Evolutionary conservation across 2,888 invertebrate genomes (phyloP).

Genomic region (Druceiella hillmani): DNA sequence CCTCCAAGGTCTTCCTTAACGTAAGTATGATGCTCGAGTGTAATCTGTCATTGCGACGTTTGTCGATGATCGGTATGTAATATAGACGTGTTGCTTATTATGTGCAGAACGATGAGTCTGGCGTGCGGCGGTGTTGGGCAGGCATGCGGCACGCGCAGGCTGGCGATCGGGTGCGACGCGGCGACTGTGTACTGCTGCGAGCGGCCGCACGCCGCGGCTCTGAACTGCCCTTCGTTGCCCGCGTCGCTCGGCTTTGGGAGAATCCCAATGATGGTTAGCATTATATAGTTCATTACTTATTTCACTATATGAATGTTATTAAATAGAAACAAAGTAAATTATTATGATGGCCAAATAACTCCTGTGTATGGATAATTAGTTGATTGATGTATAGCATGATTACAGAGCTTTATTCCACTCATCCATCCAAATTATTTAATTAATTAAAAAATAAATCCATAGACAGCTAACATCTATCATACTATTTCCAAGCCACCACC

Average conservation of each 20-base stretch:
- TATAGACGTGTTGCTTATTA: constrained; percentile 38
- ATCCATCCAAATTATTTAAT: too few species aligned
- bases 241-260: constrained; percentile 92
- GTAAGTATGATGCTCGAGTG: constrained; percentile 53
- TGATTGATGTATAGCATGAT: too few species aligned
- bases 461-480: too few species aligned
- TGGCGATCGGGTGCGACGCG: constrained; percentile 79
- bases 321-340: background rate
- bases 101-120: constrained; percentile 67
- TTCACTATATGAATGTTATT: constrained; percentile 1
- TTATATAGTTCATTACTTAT: constrained; percentile 5
- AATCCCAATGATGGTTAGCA: constrained; percentile 83
- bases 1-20: constrained; percentile 81
- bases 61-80: too few species aligned
- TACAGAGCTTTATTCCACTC: constrained; percentile 2
- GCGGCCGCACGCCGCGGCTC: constrained; percentile 79
- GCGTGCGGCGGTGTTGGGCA: constrained; percentile 78
- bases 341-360: too few species aligned
- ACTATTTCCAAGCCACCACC: too few species aligned
- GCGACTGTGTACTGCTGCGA: constrained; percentile 88
- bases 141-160: constrained; percentile 82
- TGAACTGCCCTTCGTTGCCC: constrained; percentile 85
- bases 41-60: too few species aligned
- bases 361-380: too few species aligned
- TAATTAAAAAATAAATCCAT: too few species aligned